Base-by-base conservation (phyloP, 1,140 invertebrate species). In the Brachionus calyciflorus region DNA sequence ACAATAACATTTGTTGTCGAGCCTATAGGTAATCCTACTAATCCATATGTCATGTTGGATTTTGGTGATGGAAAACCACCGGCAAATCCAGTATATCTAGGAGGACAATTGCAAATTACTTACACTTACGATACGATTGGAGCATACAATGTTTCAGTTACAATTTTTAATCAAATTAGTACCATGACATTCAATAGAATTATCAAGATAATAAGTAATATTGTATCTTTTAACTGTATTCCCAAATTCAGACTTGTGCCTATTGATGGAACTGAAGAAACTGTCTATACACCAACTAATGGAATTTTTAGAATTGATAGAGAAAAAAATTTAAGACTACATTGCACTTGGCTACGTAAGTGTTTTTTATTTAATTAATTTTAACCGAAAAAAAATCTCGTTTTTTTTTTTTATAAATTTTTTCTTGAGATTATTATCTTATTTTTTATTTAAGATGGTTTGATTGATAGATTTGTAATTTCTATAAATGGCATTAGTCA, bases 201-300 rank as follows among this genome's bases (percentile, higher is more conserved):
- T 12, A 37, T 65, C 12, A 65, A 44, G 44, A 44, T 65, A 24
- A 10, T 65, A 26, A 65, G 60, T 21, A 37, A 65, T 46, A 6
- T 65, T 65, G 12, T 14, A 1, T 10, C 3, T 14, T 65, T 65
- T 65, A 9, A 44, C 9, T 65, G 60, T 44, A 24, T 44, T 17
- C 60, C 60, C 0, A 44, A 44, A 24, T 65, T 37, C 37, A 65
- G 60, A 65, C 37, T 26, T 9, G 12, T 65, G 2, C 60, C 60
- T 12, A 24, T 65, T 65, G 60, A 65, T 65, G 60, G 40, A 41
- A 65, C 60, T 44, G 37, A 65, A 65, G 60, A 65, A 26, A 65
- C 40, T 30, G 4, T 19, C 5, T 65, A 65, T 21, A 14, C 5
- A 9, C 33, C 40, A 24, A 26, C 37, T 46, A 65, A 65, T 46